These are phyloP conservation scores for Chelonus insularis DNA, from an alignment of 1,140 invertebrate species.

Conservation along the genomic window DNA sequence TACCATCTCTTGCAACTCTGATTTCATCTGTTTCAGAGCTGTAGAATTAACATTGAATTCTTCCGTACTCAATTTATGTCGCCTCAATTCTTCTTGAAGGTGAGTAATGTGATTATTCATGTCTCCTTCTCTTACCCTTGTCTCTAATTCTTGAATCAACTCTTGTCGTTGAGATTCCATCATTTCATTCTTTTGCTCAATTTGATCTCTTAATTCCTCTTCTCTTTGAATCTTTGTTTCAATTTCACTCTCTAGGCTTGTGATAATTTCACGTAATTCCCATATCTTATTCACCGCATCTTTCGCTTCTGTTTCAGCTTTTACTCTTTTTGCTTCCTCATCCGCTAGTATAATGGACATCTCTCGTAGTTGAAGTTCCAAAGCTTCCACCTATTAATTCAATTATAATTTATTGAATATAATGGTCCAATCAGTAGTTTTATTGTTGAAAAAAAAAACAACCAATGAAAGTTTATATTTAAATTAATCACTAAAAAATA, in stretches of 20 bases:
- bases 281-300: conserved; percentile 73
- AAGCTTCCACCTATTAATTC: conserved; percentile 65
- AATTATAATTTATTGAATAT: conserved; percentile 11
- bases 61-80: conserved; percentile 62
- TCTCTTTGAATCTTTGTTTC: conserved; percentile 64
- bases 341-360: conserved; percentile 66
- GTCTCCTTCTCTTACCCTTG: conserved; percentile 57
- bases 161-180: conserved; percentile 63
- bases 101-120: conserved; percentile 60
- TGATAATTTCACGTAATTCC: conserved; percentile 74
- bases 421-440: conserved; percentile 8
- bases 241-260: conserved; percentile 72
- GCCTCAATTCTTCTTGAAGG: conserved; percentile 62
- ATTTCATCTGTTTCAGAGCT: conserved; percentile 60
- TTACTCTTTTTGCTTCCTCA: conserved; percentile 63
- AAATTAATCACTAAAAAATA: not conserved
- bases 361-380: conserved; percentile 71
- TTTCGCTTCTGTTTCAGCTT: conserved; percentile 70
- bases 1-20: conserved; percentile 65
- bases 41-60: conserved; percentile 61
- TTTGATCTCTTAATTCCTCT: conserved; percentile 55
- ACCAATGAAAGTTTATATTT: too few species aligned
- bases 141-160: conserved; percentile 61
- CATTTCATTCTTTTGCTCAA: conserved; percentile 57
- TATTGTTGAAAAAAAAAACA: not conserved